Base-by-base conservation (phyloP, 2,113 vertebrate species). In the Protomyctophum bolini region DNA sequence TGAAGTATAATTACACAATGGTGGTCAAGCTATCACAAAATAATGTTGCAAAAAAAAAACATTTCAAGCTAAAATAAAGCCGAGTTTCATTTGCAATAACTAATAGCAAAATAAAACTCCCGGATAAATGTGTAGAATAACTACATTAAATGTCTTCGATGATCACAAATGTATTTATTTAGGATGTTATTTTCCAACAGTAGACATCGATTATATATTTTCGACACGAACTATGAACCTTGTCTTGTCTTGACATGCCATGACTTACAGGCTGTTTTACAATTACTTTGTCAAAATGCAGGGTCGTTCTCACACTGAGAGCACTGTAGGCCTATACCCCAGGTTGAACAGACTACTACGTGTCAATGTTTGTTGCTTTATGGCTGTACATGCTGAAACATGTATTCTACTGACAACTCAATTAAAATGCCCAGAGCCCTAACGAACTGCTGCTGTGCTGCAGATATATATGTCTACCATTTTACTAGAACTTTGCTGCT, bases 271-370 rank as follows among this genome's bases (percentile, higher is more conserved):
- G 21, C 76, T 57, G 68, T 8, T 48, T 41, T 15, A 45, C 6
- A 10, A 81, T 88, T 88, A 69, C 3, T 73, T 82, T 84, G 76
- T 79, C 72, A 87, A 21, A 21, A 82, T 79, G 10, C 51, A 74
- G 65, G 59, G 71, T 76, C 69, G 7, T 80, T 68, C 10, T 15
- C 48, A 45, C 8, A 70, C 46, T 4, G 7, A n/a, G 76, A 83
- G 72, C 21, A 61, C 77, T 41, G 33, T 41, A 4, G 5, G 33
- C 33, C 33, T 41, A 41, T 6, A 46, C 33, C 52, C 41, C 15
- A n/a, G 12, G 11, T 0, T 7, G 2, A 73, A 77, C 7, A 51
- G 55, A 21, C 33, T 9, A 21, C 33, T 9, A 58, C 69, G 76
- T 58, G 10, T 56, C 50, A 49, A 1, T 45, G 45, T 60, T n/a